Evolutionary conservation across 2,888 invertebrate genomes (phyloP).

Genomic region (Pseudeuparius sepicola): DNA sequence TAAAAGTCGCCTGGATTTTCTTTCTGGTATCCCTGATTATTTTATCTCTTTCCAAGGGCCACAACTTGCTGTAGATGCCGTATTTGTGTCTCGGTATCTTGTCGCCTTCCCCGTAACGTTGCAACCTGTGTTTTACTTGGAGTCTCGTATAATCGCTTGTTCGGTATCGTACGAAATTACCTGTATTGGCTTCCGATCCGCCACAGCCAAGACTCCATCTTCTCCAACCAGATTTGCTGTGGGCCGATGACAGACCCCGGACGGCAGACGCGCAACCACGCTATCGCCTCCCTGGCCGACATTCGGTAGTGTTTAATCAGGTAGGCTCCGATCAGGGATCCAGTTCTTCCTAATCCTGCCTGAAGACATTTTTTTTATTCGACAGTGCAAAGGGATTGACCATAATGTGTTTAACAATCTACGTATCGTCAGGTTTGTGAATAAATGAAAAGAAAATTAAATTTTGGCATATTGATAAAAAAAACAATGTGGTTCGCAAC

Average conservation of each 20-base stretch:
- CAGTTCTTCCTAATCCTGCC: conserved; percentile 87
- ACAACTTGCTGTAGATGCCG: conserved; percentile 41
- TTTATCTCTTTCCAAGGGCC: conserved; percentile 31
- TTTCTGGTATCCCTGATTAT: conserved; percentile 24
- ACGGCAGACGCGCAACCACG: conserved; percentile 80
- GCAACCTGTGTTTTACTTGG: conserved; percentile 21
- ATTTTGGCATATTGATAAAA: too few species aligned
- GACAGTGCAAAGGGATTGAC: too few species aligned
- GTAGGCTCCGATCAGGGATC: conserved; percentile 79
- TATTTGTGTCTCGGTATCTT: conserved; percentile 39
- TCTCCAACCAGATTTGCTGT: conserved; percentile 66
- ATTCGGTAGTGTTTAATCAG: conserved; percentile 76
- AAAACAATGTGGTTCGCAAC: too few species aligned
- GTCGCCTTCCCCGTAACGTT: conserved; percentile 38
- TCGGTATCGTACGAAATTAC: conserved; percentile 30
- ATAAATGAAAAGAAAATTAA: conserved; percentile 2
- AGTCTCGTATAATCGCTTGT: conserved; percentile 2
- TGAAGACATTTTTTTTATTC: conserved; percentile 33
- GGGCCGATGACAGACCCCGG: conserved; percentile 83
- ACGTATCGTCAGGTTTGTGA: too few species aligned
- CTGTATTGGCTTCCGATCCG: conserved; percentile 48
- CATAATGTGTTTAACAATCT: too few species aligned
- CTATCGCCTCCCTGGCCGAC: conserved; percentile 74
- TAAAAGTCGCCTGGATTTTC: conserved; percentile 20
- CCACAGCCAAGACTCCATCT: conserved; percentile 39